These are phyloP conservation scores for Papilio elwesi DNA, from an alignment of 2,888 invertebrate species.

Conservation along the genomic window DNA sequence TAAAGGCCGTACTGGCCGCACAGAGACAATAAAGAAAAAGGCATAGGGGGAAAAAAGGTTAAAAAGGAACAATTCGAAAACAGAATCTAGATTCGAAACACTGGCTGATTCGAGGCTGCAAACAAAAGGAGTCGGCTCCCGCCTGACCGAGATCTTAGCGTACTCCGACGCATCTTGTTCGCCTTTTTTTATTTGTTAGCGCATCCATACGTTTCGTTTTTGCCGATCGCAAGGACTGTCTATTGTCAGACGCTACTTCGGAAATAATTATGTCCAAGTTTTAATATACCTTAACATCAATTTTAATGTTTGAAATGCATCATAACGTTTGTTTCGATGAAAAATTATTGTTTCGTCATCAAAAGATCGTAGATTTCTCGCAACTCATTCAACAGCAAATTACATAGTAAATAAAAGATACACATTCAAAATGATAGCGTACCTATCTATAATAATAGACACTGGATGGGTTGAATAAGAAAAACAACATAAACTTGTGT, in stretches of 20 bases:
- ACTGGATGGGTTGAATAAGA: background rate
- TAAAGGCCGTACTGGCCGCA: conserved; percentile 67
- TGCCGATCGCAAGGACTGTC: conserved; percentile 78
- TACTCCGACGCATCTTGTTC: conserved; percentile 78
- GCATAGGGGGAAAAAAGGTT: conserved; percentile 68
- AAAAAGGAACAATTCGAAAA: conserved; percentile 69
- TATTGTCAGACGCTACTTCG: conserved; percentile 77
- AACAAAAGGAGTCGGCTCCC: conserved; percentile 82
- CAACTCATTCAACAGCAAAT: no score
- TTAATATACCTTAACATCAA: background rate
- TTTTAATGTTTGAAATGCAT: no score
- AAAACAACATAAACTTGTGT: background rate
- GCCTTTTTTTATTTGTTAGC: conserved; percentile 64
- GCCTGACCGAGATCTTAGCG: conserved; percentile 83
- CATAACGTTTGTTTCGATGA: no score
- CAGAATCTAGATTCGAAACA: conserved; percentile 83
- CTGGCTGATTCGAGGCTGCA: conserved; percentile 82
- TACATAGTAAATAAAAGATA: background rate
- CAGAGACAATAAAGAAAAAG: conserved; percentile 83
- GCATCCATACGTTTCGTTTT: conserved; percentile 79
- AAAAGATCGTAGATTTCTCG: no score
- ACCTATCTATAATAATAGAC: background rate
- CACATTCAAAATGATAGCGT: background rate
- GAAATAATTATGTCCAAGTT: conserved; percentile 64
- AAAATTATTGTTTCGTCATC: no score